These are phyloP conservation scores for Coelogynopora nodosa DNA, from an alignment of 2,888 invertebrate genomes.

Conservation along the genomic window DNA sequence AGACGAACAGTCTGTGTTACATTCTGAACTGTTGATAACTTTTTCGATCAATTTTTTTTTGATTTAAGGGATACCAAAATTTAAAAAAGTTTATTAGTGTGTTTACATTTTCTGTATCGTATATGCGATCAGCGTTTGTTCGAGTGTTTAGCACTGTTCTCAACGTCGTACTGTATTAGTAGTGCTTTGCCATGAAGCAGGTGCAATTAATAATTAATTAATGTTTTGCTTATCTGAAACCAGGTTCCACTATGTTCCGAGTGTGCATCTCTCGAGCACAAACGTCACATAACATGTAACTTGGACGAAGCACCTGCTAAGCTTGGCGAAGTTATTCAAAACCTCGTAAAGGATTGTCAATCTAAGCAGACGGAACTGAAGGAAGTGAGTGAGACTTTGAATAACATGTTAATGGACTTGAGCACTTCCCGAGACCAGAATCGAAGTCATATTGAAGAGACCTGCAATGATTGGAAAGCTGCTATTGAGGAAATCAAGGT, in stretches of 20 bases:
- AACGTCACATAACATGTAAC: constrained; percentile 19
- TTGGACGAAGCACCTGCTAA: not conserved
- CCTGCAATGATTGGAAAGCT: constrained; percentile 37
- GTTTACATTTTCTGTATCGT: too few species aligned
- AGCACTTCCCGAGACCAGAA: constrained; percentile 33
- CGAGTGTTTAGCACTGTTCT: too few species aligned
- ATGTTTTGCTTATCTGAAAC: too few species aligned
- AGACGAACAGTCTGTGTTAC: too few species aligned
- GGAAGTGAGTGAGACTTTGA: not conserved
- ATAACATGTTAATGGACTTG: constrained; percentile 34
- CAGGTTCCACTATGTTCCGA: constrained; percentile 33
- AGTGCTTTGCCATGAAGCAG: too few species aligned
- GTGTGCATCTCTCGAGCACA: constrained; percentile 36
- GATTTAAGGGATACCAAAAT: too few species aligned
- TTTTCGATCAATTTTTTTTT: too few species aligned
- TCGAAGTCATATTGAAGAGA: constrained; percentile 33
- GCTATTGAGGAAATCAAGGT: constrained; percentile 23
- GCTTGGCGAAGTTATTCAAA: not conserved
- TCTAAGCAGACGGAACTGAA: not conserved
- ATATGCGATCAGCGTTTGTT: too few species aligned
- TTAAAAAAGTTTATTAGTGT: too few species aligned
- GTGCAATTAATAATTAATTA: too few species aligned
- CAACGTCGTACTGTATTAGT: too few species aligned
- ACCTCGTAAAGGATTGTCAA: not conserved
- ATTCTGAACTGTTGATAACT: too few species aligned